Percentiles rank a stretch among this genome's conserved stretches.
Conservation (phyloP, 1,140 invertebrate species). For the Aphaenogaster floridana region DNA sequence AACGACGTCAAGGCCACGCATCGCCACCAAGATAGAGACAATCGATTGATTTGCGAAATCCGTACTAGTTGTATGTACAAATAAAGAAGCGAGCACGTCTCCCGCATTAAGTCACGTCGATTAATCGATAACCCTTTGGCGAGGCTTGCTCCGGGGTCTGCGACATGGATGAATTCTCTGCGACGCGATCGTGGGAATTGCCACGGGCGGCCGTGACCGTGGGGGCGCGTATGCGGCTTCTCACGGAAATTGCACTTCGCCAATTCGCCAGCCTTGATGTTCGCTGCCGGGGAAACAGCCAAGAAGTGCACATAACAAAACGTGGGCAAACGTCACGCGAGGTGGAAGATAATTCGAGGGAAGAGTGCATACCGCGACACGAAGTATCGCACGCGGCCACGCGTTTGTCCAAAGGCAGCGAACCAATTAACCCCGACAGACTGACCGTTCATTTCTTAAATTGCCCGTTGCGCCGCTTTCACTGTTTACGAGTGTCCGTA, state of each 20-base stretch:
- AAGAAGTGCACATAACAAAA: not conserved
- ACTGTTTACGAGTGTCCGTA: conserved; percentile 5
- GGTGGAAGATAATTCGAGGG: conserved; percentile 33
- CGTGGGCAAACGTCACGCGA: conserved; percentile 24
- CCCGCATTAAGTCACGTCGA: not conserved
- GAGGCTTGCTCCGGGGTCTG: not conserved
- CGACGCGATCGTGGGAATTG: conserved; percentile 23
- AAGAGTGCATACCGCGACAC: conserved; percentile 9
- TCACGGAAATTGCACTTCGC: conserved; percentile 21
- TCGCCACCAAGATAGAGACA: not conserved
- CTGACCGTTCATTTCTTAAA: conserved; percentile 43
- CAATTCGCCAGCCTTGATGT: not conserved
- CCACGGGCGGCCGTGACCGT: not conserved
- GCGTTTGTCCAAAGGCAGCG: conserved; percentile 43
- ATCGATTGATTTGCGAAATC: not conserved
- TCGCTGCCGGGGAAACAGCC: not conserved
- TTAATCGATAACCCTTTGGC: conserved; percentile 20
- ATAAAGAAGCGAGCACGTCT: not conserved
- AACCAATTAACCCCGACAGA: conserved; percentile 39
- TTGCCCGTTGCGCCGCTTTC: conserved; percentile 35
- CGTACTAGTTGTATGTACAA: not conserved
- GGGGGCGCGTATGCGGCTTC: no score
- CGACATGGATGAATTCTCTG: not conserved
- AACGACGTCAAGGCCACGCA: conserved; percentile 8
- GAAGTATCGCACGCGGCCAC: conserved; percentile 12